Evolutionary conservation across 2,888 invertebrate species (phyloP).

Genomic region (Bugula neritina): DNA sequence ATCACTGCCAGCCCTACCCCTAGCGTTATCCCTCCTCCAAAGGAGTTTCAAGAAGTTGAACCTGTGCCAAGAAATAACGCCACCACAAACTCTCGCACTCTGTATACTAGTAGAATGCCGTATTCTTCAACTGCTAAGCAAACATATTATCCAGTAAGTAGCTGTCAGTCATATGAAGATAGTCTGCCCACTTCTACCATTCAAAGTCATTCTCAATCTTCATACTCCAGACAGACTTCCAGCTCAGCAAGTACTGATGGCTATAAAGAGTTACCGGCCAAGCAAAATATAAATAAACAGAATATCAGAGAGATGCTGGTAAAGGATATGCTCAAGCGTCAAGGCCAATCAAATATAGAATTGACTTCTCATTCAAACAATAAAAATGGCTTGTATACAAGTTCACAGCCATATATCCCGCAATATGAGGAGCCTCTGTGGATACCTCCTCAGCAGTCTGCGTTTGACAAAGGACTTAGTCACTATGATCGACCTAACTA

Average conservation of each 20-base stretch:
- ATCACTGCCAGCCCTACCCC: neutral
- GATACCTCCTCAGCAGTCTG: conserved; percentile 16
- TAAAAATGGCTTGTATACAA: too few relatives aligned
- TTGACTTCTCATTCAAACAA: neutral
- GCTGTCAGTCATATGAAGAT: neutral
- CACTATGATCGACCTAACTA: conserved; percentile 22
- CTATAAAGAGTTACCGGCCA: conserved; percentile 10
- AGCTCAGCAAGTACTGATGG: neutral
- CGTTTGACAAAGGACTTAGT: conserved; percentile 15
- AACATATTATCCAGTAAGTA: too few relatives aligned
- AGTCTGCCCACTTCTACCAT: neutral
- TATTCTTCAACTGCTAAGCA: neutral
- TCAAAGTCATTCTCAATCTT: neutral
- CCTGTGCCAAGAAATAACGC: neutral
- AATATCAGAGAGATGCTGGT: conserved; percentile 5
- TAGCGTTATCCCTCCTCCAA: conserved; percentile 21
- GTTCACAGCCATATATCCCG: neutral
- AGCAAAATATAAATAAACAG: conserved; percentile 22
- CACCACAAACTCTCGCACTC: neutral
- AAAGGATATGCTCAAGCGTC: conserved; percentile 17
- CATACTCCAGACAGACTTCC: neutral
- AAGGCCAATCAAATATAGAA: neutral
- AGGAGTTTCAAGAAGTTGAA: conserved; percentile 15
- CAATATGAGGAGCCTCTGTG: conserved; percentile 15
- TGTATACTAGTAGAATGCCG: neutral